Percentiles rank a stretch among this genome's conserved stretches.
phyloP scores from a whole-genome alignment of 92 coral and sea anemone species.

The Phymanthus crucifer region DNA sequence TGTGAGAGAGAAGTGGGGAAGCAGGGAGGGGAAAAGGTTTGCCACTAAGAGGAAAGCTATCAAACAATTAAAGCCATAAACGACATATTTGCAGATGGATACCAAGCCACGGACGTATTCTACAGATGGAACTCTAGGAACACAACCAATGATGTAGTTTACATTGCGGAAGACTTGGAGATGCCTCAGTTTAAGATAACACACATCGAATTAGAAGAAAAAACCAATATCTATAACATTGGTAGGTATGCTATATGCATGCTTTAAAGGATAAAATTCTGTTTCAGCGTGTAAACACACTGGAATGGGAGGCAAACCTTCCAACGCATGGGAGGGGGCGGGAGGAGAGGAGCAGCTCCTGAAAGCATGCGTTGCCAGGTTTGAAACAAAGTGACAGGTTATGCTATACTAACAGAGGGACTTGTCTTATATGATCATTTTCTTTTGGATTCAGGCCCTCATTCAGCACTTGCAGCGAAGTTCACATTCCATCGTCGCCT shows the following conservation, averaged over 20 bases:
- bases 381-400: no score
- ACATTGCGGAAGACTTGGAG: constrained; percentile 81
- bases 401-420: neutral
- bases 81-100: constrained; percentile 63
- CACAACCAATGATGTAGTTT: constrained; percentile 84
- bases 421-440: neutral
- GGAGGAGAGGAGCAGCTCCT: no score
- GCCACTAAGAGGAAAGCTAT: no score
- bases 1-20: neutral
- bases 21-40: no score
- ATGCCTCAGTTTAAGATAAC: constrained; percentile 94
- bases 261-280: neutral
- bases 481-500: constrained; percentile 98
- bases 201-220: constrained; percentile 71
- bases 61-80: no score
- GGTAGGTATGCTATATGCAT: constrained; percentile 42
- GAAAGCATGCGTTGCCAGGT: no score
- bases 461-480: constrained; percentile 85
- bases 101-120: constrained; percentile 89
- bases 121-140: constrained; percentile 89
- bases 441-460: constrained; percentile 65
- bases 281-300: neutral
- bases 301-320: no score
- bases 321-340: no score
- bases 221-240: constrained; percentile 79